Base-by-base conservation (phyloP, 2,797 vertebrate genomes). In the Brachyrhaphis roseni region DNA sequence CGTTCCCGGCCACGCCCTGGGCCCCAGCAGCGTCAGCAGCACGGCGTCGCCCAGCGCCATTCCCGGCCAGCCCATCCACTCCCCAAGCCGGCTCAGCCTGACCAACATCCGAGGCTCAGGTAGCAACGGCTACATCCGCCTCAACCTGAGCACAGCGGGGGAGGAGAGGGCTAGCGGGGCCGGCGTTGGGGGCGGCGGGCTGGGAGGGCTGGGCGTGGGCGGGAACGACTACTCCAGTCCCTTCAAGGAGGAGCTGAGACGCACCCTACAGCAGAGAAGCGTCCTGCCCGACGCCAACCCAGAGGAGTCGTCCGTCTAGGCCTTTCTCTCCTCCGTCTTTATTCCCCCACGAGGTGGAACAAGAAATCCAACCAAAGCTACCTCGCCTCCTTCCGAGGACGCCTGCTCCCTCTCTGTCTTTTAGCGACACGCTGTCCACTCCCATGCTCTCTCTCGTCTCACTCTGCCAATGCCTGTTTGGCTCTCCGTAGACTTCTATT, bases 241-340 rank as follows among this genome's bases (percentile, higher is more conserved):
- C 26, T 97, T 99, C 53, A 98, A 98, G 0, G 98, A 99, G 43
- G 98, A 99, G 92, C 95, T 99, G 86, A 93, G 97, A n/a, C 95
- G 97, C 57, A 98, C 98, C 1, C 95, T 98, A 79, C 97, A 99
- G 93, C 98, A 99, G 92, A 97, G 98, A 43, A 98, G 97, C 74
- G 95, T 98, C 7, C 94, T 99, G 90, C 98, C 98, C 0, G 97
- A 99, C 78, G 98, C 98, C 53, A 99, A 98, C 92, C 98, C 98
- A 0, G 98, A 99, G 95, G 98, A 99, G 94, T 99, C 98, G 0
- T 99, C 98, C 0, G 97, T 99, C 87, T 99, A 98, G 92, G 89
- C 84, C 66, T 10, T 26, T 72, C 86, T 10, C 86, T 92, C 84
- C 89, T 77, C 79, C 20, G 13, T 70, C 80, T 83, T 70, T 79